A percentile compares a stretch with the other conserved stretches of the same genome.
Conservation (phyloP, 2,888 invertebrate genomes). For the Perizoma flavofasciatum region DNA sequence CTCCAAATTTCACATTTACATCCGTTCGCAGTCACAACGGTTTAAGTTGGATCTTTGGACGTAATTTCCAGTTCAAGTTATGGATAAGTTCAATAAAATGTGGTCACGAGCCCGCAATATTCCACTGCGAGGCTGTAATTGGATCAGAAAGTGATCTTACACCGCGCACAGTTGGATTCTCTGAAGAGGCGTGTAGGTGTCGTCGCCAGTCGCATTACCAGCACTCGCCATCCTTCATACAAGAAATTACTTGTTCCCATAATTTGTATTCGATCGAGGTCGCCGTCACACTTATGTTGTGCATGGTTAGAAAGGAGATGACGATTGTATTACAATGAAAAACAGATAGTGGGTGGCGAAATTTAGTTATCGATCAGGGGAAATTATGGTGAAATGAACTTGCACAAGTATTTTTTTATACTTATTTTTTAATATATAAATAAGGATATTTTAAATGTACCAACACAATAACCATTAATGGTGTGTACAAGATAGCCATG, state of each 20-base stretch:
- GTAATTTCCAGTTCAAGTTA: slow-evolving; percentile 20
- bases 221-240: slow-evolving; percentile 73
- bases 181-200: slow-evolving; percentile 77
- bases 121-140: slow-evolving; percentile 54
- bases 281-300: slow-evolving; percentile 73
- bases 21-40: not conserved
- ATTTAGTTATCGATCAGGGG: slow-evolving; percentile 50
- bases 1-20: slow-evolving; percentile 12
- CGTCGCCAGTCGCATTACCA: slow-evolving; percentile 66
- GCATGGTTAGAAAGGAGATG: slow-evolving; percentile 79
- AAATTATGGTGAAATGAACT: slow-evolving; percentile 37
- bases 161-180: slow-evolving; percentile 73
- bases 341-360: slow-evolving; percentile 68
- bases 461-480: not conserved
- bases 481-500: no score
- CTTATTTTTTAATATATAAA: not conserved
- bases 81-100: slow-evolving; percentile 25
- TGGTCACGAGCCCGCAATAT: slow-evolving; percentile 30
- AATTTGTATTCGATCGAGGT: slow-evolving; percentile 81
- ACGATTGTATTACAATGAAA: slow-evolving; percentile 69
- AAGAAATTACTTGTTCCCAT: slow-evolving; percentile 78
- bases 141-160: slow-evolving; percentile 70
- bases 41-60: not conserved
- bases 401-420: not conserved
- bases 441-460: no score